Evolutionary conservation across 1,140 invertebrate genomes (phyloP).

Genomic region (Nilaparvata lugens): DNA sequence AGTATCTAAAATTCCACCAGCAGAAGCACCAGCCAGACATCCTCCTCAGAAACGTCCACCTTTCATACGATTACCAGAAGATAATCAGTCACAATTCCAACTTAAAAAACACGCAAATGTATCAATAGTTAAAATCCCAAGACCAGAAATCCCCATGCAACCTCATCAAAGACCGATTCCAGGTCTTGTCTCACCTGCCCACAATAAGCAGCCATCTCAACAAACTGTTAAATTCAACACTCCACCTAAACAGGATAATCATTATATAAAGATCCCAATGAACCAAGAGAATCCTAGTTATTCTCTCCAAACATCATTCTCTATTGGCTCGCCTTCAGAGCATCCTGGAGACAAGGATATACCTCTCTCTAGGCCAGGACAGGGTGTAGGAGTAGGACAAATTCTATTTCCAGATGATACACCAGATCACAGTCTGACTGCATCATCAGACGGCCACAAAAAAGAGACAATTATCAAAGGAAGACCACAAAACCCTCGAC

Average conservation of each 20-base stretch:
- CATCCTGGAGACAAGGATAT: conserved; percentile 12
- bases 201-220: not conserved
- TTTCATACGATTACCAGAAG: not conserved
- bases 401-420: conserved; percentile 22
- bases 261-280: conserved; percentile 25
- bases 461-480: conserved; percentile 1
- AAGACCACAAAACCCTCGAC: not conserved
- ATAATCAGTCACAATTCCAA: not conserved
- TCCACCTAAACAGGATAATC: conserved; percentile 19
- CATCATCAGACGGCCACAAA: not conserved
- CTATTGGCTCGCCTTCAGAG: conserved; percentile 24
- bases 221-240: conserved; percentile 14
- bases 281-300: conserved; percentile 28
- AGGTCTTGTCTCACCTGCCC: conserved; percentile 2
- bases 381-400: conserved; percentile 26
- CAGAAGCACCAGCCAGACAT: not conserved
- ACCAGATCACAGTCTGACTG: conserved; percentile 5
- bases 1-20: not conserved
- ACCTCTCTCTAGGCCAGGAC: conserved; percentile 14
- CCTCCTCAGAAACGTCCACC: conserved; percentile 3
- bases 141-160: not conserved
- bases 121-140: not conserved
- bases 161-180: conserved; percentile 5
- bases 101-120: not conserved
- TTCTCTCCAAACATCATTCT: conserved; percentile 29